phyloP scores from a whole-genome alignment of 2,888 invertebrate species.

The Aleiodes alternator region DNA sequence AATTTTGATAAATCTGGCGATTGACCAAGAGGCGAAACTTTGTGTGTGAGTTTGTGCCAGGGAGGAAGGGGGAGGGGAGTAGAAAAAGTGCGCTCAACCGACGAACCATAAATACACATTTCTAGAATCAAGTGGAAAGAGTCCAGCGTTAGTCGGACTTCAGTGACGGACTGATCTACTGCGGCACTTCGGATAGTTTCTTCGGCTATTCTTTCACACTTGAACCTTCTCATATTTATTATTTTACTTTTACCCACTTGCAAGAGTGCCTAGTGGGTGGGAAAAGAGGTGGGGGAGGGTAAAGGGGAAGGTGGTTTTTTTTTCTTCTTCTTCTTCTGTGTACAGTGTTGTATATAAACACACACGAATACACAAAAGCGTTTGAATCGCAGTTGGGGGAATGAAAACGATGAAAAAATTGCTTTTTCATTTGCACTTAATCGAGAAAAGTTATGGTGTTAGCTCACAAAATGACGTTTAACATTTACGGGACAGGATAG shows the following conservation, averaged over 20 bases:
- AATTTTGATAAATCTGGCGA: slow-evolving; percentile 23
- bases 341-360: slow-evolving; percentile 21
- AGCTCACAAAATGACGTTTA: slow-evolving; percentile 59
- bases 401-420: slow-evolving; percentile 66
- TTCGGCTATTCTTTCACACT: slow-evolving; percentile 34
- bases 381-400: slow-evolving; percentile 7
- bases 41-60: slow-evolving; percentile 34
- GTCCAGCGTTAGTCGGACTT: slow-evolving; percentile 37
- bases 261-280: slow-evolving; percentile 15
- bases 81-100: slow-evolving; percentile 38
- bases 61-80: not conserved
- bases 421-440: slow-evolving; percentile 75
- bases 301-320: not conserved
- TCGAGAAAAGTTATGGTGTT: slow-evolving; percentile 72
- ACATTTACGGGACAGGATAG: slow-evolving; percentile 53
- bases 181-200: slow-evolving; percentile 51
- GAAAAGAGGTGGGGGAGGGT: not conserved
- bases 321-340: slow-evolving; percentile 12
- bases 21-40: slow-evolving; percentile 25
- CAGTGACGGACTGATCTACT: slow-evolving; percentile 55
- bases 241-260: slow-evolving; percentile 61
- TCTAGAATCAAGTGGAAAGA: slow-evolving; percentile 27
- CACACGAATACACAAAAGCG: slow-evolving; percentile 4
- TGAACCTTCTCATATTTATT: slow-evolving; percentile 61
- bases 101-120: slow-evolving; percentile 44